phyloP scores from a whole-genome alignment of 2,888 invertebrate species.

The Agrotis ipsilon region DNA sequence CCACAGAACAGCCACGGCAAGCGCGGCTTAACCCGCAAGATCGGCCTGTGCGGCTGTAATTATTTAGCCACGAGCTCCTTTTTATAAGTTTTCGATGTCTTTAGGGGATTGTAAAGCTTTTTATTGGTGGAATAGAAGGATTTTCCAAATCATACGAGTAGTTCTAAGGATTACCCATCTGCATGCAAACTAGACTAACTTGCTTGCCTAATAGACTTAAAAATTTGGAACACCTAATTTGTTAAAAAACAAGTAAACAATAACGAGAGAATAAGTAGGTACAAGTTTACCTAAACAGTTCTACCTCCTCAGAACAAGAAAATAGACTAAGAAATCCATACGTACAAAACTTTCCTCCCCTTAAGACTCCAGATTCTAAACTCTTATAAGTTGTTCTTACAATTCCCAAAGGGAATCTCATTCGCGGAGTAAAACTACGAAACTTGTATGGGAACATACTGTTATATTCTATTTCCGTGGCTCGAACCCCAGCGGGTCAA shows the following conservation, averaged over 20 bases:
- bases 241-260: not conserved
- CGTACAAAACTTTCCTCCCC: conserved; percentile 39
- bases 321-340: conserved; percentile 35
- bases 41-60: too few species aligned
- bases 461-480: conserved; percentile 46
- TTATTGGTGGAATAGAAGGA: too few species aligned
- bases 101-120: too few species aligned
- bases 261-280: not conserved
- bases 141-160: too few species aligned
- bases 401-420: conserved; percentile 48
- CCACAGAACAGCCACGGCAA: too few species aligned
- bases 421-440: conserved; percentile 42
- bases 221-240: too few species aligned
- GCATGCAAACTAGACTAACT: too few species aligned
- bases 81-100: too few species aligned
- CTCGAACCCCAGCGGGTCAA: conserved; percentile 14
- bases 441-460: conserved; percentile 40
- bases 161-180: too few species aligned
- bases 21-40: too few species aligned
- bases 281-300: conserved; percentile 7
- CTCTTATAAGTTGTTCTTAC: conserved; percentile 58
- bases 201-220: too few species aligned
- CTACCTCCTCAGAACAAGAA: conserved; percentile 7
- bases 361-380: conserved; percentile 51
- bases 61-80: too few species aligned